Percentiles rank a stretch among this genome's conserved stretches.
Evolutionary conservation across 2,888 invertebrate species (phyloP).

Genomic region (Polyommatus icarus): DNA sequence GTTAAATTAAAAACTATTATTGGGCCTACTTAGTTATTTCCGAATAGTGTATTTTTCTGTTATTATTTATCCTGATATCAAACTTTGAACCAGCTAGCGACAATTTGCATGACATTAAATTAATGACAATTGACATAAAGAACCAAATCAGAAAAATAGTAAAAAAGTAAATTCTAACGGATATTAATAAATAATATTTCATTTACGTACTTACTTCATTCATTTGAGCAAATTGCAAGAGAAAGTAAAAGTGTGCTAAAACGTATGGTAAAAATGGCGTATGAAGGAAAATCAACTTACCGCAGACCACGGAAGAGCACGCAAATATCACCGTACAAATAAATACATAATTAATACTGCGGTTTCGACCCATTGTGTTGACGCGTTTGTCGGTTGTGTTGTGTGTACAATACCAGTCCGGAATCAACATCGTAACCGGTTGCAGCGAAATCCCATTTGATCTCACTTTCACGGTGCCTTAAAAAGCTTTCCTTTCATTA

Average conservation of each 20-base stretch:
- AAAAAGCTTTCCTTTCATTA: conserved; percentile 30
- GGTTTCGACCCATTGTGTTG: conserved; percentile 31
- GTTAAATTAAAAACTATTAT: too few relatives aligned
- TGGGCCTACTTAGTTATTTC: too few relatives aligned
- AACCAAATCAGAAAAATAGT: too few relatives aligned
- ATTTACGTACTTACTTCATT: background rate
- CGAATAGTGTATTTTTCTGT: too few relatives aligned
- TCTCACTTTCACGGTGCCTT: conserved; percentile 57
- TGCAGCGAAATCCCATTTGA: conserved; percentile 32
- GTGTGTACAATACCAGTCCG: conserved; percentile 54
- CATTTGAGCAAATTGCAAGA: background rate
- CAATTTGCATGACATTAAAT: too few relatives aligned
- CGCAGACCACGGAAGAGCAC: background rate
- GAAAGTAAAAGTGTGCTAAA: background rate
- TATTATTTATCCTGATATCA: too few relatives aligned
- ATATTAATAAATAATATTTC: background rate
- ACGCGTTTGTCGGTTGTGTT: conserved; percentile 56
- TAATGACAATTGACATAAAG: too few relatives aligned
- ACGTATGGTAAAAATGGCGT: background rate
- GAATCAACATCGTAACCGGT: conserved; percentile 44
- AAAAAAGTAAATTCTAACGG: too few relatives aligned
- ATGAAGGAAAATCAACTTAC: background rate
- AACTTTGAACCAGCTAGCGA: too few relatives aligned
- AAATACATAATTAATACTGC: conserved; percentile 7
- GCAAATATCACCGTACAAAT: background rate